Base-by-base conservation (phyloP, 2,113 vertebrate species). In the Chaenocephalus aceratus region DNA sequence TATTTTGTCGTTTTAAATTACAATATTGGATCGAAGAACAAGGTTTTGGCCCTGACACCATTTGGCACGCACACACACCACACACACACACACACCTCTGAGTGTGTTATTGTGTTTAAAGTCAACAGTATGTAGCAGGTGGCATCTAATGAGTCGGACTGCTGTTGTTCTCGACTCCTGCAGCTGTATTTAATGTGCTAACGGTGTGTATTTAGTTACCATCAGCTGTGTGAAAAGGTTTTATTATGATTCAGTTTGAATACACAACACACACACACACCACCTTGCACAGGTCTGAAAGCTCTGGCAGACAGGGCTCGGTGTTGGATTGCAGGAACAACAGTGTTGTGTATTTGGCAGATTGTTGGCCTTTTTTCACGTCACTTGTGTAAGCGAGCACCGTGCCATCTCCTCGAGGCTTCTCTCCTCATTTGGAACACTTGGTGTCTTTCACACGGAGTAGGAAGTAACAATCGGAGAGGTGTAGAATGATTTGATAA, bases 341-440 rank as follows among this genome's bases (percentile, higher is more conserved):
- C 59, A 69, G 77, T 58, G 30, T 72, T 82, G 74, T 71, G 79
- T 69, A 45, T 75, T 77, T 69, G 77, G 76, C 71, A 69, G 79
- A 78, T 52, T 10, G 12, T 52, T 60, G 60, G 68, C 30, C 3
- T 41, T 61, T 71, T 30, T 41, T 41, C 44, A 21, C 53, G 90
- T 93, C 92, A 93, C 91, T 84, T 93, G 93, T 93, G 46, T 13
- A 10, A 6, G 4, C 23, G 16, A 46, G 57, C 21, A 54, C 6
- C 18, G 0, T 23, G 52, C 68, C 72, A 57, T 57, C 44, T 57
- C 51, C 15, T 21, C 16, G 5, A 44, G 30, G 18, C 14, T 5
- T 6, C 57, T 6, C 30, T 8, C 26, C 26, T 15, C 3, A 8
- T 59, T 3, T 23, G 13, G 34, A 14, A 59, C 57, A 36, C 57